Conservation (phyloP, 2,797 vertebrate genomes). For the Pantherophis vulpinus region DNA sequence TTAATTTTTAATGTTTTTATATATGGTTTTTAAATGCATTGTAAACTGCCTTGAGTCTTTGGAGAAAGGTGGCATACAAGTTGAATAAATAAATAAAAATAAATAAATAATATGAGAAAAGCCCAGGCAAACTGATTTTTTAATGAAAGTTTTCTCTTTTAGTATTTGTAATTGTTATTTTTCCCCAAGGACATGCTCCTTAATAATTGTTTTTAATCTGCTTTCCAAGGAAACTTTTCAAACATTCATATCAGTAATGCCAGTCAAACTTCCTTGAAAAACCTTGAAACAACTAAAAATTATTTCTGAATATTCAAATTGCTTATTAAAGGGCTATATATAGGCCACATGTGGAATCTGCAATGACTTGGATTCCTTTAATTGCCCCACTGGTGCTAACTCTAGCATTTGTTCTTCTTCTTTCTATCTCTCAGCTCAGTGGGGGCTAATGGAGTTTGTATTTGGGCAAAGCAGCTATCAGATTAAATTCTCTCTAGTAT, state of each 20-base stretch:
- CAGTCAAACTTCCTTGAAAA: neutral
- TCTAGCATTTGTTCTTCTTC: neutral
- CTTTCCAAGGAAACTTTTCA: neutral
- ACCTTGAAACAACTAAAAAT: neutral
- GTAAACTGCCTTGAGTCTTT: no score
- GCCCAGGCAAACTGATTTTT: neutral
- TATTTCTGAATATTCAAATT: neutral
- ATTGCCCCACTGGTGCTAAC: neutral
- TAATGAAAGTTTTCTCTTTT: neutral
- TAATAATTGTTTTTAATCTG: neutral
- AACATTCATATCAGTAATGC: neutral
- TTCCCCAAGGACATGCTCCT: slow-evolving; percentile 50
- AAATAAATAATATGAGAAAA: no score
- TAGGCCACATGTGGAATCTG: neutral
- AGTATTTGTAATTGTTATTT: slow-evolving; percentile 52
- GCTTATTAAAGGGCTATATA: neutral
- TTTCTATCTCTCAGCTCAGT: neutral
- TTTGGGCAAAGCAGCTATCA: neutral
- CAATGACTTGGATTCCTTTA: neutral
- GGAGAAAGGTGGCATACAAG: no score
- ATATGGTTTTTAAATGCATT: no score
- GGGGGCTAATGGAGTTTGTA: neutral
- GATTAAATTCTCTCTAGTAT: neutral
- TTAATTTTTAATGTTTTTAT: no score
- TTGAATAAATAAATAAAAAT: no score